Percentiles rank a stretch among this genome's conserved stretches.
phyloP scores from a whole-genome alignment of 1,140 invertebrate species.

The Xylocopa sonorina region DNA sequence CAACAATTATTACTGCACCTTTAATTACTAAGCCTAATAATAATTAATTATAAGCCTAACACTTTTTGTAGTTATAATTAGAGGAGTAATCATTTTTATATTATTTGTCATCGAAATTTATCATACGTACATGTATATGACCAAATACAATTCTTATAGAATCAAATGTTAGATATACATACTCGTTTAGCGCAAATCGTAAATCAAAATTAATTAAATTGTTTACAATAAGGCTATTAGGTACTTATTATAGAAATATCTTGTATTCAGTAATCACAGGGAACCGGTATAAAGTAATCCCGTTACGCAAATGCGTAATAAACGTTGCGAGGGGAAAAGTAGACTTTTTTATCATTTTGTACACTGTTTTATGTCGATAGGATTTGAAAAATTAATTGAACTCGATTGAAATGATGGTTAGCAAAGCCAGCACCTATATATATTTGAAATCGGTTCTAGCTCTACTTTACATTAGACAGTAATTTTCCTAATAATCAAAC shows the following conservation, averaged over 20 bases:
- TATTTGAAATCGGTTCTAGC: neutral
- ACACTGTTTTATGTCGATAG: neutral
- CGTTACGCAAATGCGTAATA: conserved; percentile 51
- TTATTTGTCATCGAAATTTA: no score
- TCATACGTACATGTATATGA: neutral
- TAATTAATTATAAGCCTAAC: no score
- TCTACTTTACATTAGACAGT: neutral
- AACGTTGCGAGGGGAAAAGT: conserved; percentile 27
- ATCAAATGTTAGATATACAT: conserved; percentile 28
- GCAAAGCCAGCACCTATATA: no score
- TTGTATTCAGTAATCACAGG: conserved; percentile 24
- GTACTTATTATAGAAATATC: conserved; percentile 50
- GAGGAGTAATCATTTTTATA: neutral
- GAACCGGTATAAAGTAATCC: conserved; percentile 40
- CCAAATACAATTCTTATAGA: neutral
- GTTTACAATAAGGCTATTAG: conserved; percentile 44
- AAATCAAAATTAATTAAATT: conserved; percentile 29
- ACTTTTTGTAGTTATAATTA: no score
- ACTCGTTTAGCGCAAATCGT: neutral
- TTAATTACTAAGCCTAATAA: neutral
- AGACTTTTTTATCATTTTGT: conserved; percentile 4
- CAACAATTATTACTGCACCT: neutral
- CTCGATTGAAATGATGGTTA: neutral
- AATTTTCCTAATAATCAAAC: neutral
- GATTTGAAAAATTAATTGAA: neutral